Evolutionary conservation across 1,140 invertebrate species (phyloP), one percentile per base, ranked within the genome.

Genomic region (Zaprionus nigranus): DNA sequence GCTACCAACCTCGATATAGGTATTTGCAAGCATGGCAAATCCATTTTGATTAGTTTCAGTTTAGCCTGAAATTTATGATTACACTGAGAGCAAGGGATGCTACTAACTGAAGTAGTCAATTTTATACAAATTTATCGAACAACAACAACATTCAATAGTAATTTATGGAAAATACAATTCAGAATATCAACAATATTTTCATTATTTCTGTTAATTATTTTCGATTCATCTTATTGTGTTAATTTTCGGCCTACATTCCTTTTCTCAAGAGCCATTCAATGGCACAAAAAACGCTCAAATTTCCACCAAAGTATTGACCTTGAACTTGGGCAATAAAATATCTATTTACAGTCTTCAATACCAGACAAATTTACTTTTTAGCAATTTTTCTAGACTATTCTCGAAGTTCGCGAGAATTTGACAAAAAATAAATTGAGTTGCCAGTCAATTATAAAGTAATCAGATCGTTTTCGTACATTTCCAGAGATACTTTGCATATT

Each of bases 41-140:
- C 46, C 20, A 24, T 51, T 51, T 51, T 51, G 46, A 51, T 51
- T 51, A 51, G 46, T 51, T 51, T 24, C 20, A 24, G 46, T 13
- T 51, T 51, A 24, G 46, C 3, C 46, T 24, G 46, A 2, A 22
- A 24, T 24, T 24, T 51, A 24, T 51, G 46, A 12, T 3, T 24
- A 13, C 46, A 51, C 46, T 51, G 46, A 5, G 46, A 51, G 20
- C 24, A 51, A 13, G 9, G 3, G 17, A 11, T 9, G 3, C 9
- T 11, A 7, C 13, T 17, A 24, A 51, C 24, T 13, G 4, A 49
- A 12, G 3, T 13, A 12, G 20, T 5, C 1, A 17, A 43, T 3
- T 17, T 17, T 17, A 17, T 17, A 7, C 6, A 43, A 17, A 17
- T 20, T 9, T 20, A 17, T 46, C 0, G n/a, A 17, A n/a, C n/a